phyloP scores from a whole-genome alignment of 2,888 invertebrate genomes.

The Drosophila austrosaltans region DNA sequence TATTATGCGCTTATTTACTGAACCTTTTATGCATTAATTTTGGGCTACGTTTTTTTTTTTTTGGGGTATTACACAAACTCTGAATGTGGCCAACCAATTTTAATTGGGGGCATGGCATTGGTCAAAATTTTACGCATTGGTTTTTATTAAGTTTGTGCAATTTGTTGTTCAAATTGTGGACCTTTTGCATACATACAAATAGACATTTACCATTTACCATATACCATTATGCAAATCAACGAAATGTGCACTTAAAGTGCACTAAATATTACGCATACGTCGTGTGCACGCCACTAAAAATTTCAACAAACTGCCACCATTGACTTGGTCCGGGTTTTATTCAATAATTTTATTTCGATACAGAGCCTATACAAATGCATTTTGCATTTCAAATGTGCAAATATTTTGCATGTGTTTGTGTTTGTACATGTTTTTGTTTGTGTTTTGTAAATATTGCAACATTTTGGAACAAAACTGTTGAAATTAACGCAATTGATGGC shows the following conservation, averaged over 20 bases:
- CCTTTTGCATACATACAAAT: background rate
- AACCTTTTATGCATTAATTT: conserved; percentile 34
- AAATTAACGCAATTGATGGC: background rate
- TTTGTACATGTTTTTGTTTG: background rate
- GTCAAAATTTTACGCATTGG: conserved; percentile 2
- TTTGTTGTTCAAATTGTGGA: conserved; percentile 12
- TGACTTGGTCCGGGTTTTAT: conserved; percentile 22
- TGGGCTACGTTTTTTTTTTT: conserved; percentile 22
- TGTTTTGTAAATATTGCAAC: conserved; percentile 2
- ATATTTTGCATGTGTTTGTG: background rate
- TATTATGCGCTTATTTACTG: conserved; percentile 42
- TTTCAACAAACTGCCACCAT: background rate
- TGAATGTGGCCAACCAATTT: conserved; percentile 28
- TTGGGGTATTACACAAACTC: conserved; percentile 34
- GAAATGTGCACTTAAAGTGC: conserved; percentile 39
- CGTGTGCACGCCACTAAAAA: conserved; percentile 21
- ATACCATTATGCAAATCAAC: conserved; percentile 48
- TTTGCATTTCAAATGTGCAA: conserved; percentile 19
- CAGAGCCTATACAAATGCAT: conserved; percentile 27
- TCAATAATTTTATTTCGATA: conserved; percentile 42
- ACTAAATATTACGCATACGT: conserved; percentile 48
- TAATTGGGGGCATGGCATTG: conserved; percentile 35
- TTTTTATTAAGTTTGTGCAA: conserved; percentile 30
- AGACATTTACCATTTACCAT: conserved; percentile 27
- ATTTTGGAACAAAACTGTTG: conserved; percentile 11